Base-by-base conservation (phyloP, 2,888 invertebrate genomes). In the Psylliodes chrysocephalus region DNA sequence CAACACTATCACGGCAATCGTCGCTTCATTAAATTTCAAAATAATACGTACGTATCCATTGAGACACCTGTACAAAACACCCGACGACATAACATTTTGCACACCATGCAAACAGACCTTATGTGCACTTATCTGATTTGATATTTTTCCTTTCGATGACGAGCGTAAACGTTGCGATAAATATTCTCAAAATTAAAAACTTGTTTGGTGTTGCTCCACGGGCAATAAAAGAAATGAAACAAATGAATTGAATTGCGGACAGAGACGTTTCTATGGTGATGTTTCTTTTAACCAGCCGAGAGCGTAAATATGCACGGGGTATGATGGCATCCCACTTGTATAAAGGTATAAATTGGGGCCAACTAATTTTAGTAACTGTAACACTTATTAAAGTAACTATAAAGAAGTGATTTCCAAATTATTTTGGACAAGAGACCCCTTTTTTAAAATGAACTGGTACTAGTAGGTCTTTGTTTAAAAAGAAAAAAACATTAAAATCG, bases 111-210 rank as follows among this genome's bases (percentile, higher is more conserved):
- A 52, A 47, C 19, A 15, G 46, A 52, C 44, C n/a, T 60, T 54
- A 46, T 53, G 53, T 30, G 35, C 49, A 56, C 42, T 62, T 62
- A 62, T 62, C 56, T 63, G 62, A 63, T 63, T 55, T 22, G 42
- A 54, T 10, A 38, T 44, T 61, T 47, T 54, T 54, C 42, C 44
- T 54, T 38, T 54, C 54, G 49, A 18, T 30, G 59, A 40, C 35
- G 25, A 18, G 42, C 4, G 28, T 35, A 38, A 15, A 33, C 19
- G 22, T 55, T 38, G 33, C 33, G 51, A 54, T 59, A 53, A 47
- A 49, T 42, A 57, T 38, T 57, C 22, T 44, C 33, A 25, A 47
- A 35, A 53, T 60, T 55, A 61, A 57, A 60, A 65, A 65, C 57
- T 65, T 53, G 61, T 61, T 61, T 42, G 35, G 40, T 22, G 38